phyloP scores from a whole-genome alignment of 2,888 invertebrate species.

The Apocheima hispidaria region DNA sequence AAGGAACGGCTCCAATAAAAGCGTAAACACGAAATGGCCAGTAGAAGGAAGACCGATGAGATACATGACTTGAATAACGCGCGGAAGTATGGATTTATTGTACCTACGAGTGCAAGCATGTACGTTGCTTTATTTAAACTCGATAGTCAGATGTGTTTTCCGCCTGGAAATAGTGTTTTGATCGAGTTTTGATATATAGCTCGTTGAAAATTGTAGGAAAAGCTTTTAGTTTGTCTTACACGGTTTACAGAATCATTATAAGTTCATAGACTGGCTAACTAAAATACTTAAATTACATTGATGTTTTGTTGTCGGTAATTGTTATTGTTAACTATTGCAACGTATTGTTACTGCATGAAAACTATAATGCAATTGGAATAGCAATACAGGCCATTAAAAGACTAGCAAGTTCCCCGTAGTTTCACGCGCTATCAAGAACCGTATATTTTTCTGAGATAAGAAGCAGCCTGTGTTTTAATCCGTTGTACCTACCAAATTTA shows the following conservation, averaged over 20 bases:
- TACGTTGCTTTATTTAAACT: slow-evolving; percentile 32
- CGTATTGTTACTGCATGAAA: not conserved
- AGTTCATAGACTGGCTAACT: not conserved
- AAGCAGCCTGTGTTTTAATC: too few species aligned
- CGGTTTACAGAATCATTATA: slow-evolving; percentile 1
- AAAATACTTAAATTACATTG: not conserved
- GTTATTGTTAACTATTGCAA: not conserved
- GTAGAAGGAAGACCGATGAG: slow-evolving; percentile 56
- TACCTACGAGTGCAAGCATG: slow-evolving; percentile 34
- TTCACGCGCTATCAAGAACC: too few species aligned
- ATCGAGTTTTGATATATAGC: slow-evolving; percentile 36
- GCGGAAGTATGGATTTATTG: slow-evolving; percentile 51
- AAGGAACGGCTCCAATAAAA: slow-evolving; percentile 52
- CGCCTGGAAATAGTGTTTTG: slow-evolving; percentile 22
- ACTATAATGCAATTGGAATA: not conserved
- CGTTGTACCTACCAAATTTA: too few species aligned
- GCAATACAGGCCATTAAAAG: too few species aligned
- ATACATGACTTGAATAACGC: slow-evolving; percentile 59
- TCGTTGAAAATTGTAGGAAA: slow-evolving; percentile 21
- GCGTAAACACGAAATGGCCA: slow-evolving; percentile 51
- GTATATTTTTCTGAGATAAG: too few species aligned
- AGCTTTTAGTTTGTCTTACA: slow-evolving; percentile 2
- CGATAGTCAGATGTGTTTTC: slow-evolving; percentile 29
- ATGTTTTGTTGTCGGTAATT: not conserved
- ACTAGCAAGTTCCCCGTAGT: too few species aligned